These are phyloP conservation scores for Corythaixoides concolor DNA, from an alignment of 2,113 vertebrate genomes.

Conservation along the genomic window DNA sequence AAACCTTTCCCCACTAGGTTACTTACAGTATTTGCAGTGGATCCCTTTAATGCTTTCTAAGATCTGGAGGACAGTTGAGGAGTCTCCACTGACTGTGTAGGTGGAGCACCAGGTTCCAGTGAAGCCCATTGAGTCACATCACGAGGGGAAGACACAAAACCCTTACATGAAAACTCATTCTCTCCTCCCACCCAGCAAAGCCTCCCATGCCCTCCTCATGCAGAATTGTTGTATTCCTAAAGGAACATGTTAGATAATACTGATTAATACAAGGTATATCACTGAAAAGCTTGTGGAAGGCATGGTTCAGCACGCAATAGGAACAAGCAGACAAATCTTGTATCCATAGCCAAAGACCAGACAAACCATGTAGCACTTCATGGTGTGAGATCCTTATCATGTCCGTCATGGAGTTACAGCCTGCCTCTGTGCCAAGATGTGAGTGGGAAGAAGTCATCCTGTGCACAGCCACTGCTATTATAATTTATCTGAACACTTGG, in stretches of 20 bases:
- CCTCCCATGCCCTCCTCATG: not conserved
- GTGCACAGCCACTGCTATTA: not conserved
- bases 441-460: not conserved
- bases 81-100: not conserved
- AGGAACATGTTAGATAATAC: not conserved
- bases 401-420: not conserved
- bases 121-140: not conserved
- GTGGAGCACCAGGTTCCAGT: not conserved
- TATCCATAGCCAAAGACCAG: not conserved
- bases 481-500: not conserved
- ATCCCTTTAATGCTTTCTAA: not conserved
- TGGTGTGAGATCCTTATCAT: not conserved
- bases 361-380: not conserved
- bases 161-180: not conserved
- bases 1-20: not conserved
- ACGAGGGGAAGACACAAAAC: not conserved
- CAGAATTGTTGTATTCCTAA: not conserved
- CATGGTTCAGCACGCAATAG: fast-evolving
- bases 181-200: not conserved
- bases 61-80: not conserved
- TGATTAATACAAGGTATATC: not conserved
- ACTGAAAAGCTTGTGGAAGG: not conserved
- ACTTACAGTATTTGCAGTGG: not conserved
- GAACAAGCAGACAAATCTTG: not conserved
- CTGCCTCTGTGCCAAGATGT: not conserved